phyloP scores from a whole-genome alignment of 1,140 invertebrate species.

The Drosophila ficusphila region DNA sequence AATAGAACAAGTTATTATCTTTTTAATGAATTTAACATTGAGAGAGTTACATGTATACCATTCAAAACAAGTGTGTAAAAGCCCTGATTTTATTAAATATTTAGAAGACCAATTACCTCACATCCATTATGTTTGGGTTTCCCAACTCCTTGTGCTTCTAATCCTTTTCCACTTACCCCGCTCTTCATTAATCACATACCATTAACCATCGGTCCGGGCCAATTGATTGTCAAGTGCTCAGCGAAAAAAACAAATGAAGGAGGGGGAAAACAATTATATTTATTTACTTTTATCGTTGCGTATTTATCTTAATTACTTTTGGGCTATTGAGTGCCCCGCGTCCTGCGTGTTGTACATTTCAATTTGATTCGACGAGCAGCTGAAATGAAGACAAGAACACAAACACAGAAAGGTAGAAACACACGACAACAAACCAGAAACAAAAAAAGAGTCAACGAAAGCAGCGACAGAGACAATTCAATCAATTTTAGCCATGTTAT shows the following conservation, averaged over 20 bases:
- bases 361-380: slow-evolving; percentile 66
- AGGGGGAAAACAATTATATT: slow-evolving; percentile 73
- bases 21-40: too few species aligned
- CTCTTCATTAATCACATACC: slow-evolving; percentile 70
- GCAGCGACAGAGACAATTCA: slow-evolving; percentile 74
- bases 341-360: slow-evolving; percentile 61
- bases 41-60: too few species aligned
- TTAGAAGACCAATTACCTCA: neutral
- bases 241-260: slow-evolving; percentile 20
- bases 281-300: slow-evolving; percentile 78
- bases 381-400: slow-evolving; percentile 48
- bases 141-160: neutral
- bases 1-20: too few species aligned
- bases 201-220: slow-evolving; percentile 45
- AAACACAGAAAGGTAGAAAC: neutral
- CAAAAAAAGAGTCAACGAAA: slow-evolving; percentile 44
- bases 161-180: slow-evolving; percentile 1
- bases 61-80: neutral
- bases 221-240: slow-evolving; percentile 66
- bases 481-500: slow-evolving; percentile 78
- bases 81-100: neutral
- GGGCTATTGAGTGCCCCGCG: slow-evolving; percentile 63
- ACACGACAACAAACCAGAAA: slow-evolving; percentile 14
- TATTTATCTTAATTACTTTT: slow-evolving; percentile 83
- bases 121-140: neutral